These are phyloP conservation scores for Caligus rogercresseyi DNA, from an alignment of 1,140 invertebrate genomes.

Conservation along the genomic window DNA sequence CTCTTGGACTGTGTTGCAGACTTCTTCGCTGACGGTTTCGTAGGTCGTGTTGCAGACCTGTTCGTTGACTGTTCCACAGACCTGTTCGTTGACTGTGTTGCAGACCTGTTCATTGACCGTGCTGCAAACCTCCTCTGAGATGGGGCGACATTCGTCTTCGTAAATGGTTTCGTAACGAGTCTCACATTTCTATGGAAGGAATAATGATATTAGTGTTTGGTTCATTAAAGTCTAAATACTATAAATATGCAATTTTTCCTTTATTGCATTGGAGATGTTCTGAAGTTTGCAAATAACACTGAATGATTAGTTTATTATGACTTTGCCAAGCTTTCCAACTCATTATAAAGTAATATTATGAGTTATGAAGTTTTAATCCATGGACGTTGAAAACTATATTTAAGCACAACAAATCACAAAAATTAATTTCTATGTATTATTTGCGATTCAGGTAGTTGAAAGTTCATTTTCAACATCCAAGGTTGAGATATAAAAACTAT, in stretches of 20 bases:
- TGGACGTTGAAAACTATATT: no score
- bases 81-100: constrained; percentile 6
- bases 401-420: no score
- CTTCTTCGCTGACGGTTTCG: constrained; percentile 13
- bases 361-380: no score
- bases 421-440: no score
- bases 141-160: constrained; percentile 4
- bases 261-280: background rate
- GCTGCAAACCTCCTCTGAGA: constrained; percentile 3
- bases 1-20: constrained; percentile 11
- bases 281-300: background rate
- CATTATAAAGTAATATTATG: no score
- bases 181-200: constrained; percentile 1
- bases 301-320: no score
- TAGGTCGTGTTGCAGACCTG: constrained; percentile 3
- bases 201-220: no score
- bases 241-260: background rate
- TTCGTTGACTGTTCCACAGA: constrained; percentile 10
- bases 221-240: background rate
- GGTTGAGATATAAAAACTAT: no score
- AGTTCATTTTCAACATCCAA: no score
- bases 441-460: no score
- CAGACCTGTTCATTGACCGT: constrained; percentile 16
- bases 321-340: no score
- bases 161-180: constrained; percentile 13